Base-by-base conservation (phyloP, 1,140 invertebrate genomes). In the Hyphantria cunea region DNA sequence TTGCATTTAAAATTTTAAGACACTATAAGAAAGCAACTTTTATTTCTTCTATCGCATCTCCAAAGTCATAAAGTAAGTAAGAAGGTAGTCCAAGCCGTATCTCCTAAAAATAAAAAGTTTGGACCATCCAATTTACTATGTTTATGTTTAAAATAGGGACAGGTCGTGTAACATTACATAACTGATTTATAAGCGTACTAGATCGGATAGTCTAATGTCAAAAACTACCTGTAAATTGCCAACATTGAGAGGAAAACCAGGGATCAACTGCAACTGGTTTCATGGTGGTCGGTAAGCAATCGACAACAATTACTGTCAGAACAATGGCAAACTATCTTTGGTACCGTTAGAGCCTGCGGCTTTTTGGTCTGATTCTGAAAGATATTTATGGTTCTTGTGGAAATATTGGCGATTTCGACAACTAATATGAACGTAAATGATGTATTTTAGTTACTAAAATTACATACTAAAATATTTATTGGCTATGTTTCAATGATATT, bases 231-330 rank as follows among this genome's bases (percentile, higher is more conserved):
- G 33, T 25, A 32, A 17, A 13, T 49, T 39, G 34, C 13, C 39
- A 15, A 13, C 41, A 39, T 3, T 8, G 7, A 49, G 33, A 49
- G 14, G 55, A 44, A 25, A 37, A 44, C 0, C 15, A 39, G 55
- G 33, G 55, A 44, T 58, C 55, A 58, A 15, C 55, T 58, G 55
- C 51, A 63, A 66, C 61, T 60, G 55, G 64, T 60, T 54, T 58
- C 37, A 14, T 10, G 48, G 25, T 52, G 66, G 55, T 49, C 45
- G 44, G 15, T 68, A 58, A 62, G 71, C 67, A 76, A 78, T 78
- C 64, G 61, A 72, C 69, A 77, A 77, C 74, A 73, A 77, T 79
- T 79, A 79, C 77, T 77, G 74, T 79, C 77, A 77, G 53, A 73
- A 75, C 67, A 77, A 72, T 71, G 62, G 67, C 64, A 71, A 72